Evolutionary conservation across 1,140 invertebrate genomes (phyloP).

Genomic region (Bombus sylvicola): DNA sequence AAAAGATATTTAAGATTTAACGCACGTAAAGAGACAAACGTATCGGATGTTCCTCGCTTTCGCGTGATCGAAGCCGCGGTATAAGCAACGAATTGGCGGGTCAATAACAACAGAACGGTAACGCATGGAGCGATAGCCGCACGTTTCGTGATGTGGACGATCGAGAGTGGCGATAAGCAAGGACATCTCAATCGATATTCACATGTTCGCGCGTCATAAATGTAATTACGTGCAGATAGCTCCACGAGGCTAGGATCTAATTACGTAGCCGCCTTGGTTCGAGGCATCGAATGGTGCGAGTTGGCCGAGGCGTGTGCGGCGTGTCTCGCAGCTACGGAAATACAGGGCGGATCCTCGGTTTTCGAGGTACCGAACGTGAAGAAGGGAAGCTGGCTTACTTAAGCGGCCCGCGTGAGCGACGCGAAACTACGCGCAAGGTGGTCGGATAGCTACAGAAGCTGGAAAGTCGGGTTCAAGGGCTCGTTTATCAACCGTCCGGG

Average conservation of each 20-base stretch:
- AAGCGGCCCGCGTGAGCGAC: conserved; percentile 9
- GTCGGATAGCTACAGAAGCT: conserved; percentile 43
- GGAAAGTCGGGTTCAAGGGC: conserved; percentile 70
- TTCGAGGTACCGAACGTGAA: too few species aligned
- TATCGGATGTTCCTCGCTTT: not conserved
- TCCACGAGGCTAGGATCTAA: conserved; percentile 56
- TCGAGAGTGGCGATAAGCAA: conserved; percentile 9
- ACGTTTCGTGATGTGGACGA: not conserved
- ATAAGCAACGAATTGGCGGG: not conserved
- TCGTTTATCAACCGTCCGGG: conserved; percentile 75
- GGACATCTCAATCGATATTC: conserved; percentile 41
- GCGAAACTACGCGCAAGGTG: not conserved
- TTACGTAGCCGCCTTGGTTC: conserved; percentile 55
- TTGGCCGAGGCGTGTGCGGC: conserved; percentile 41
- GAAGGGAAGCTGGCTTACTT: conserved; percentile 25
- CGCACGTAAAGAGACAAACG: not conserved
- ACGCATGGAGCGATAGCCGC: not conserved
- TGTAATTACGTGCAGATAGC: conserved; percentile 55
- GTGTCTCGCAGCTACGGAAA: not conserved
- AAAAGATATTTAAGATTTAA: too few species aligned
- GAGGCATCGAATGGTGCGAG: conserved; percentile 46
- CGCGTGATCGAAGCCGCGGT: not conserved
- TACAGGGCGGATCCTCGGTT: not conserved
- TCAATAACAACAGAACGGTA: not conserved
- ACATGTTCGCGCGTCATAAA: conserved; percentile 50